Evolutionary conservation across 2,888 invertebrate genomes (phyloP), one percentile per base, ranked within the genome.

Genomic region (Strigamia crassipes): DNA sequence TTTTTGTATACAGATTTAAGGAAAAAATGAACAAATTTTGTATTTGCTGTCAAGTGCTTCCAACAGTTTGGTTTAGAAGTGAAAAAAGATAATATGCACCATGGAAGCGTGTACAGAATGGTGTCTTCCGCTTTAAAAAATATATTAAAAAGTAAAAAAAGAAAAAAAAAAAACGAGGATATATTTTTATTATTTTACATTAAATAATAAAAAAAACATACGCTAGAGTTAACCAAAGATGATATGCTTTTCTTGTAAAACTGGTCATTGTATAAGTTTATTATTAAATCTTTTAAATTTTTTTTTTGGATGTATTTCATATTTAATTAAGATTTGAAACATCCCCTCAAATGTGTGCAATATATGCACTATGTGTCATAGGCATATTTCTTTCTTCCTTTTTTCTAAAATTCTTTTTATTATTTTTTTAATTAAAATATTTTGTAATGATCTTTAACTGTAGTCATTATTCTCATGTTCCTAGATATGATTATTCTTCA

Each of bases 221-320:
- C 78, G 78, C 78, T 77, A 77, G 78, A 77, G 18, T 77, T 77
- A 77, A 38, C 78, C 78, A 77, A 77, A 77, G 78, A 77, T 15
- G 56, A 56, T 56, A 56, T 56, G 56, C 56, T 56, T 56, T 56
- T 56, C 56, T 56, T 56, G 56, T 56, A 56, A 56, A 56, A 56
- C 56, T 56, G 56, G 56, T 56, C 56, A 56, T 27, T 56, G 56
- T 56, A 56, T 56, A 56, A 56, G 56, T 56, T 56, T 56, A 56
- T 56, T 56, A 56, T 38, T 18, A 56, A 56, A 56, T 56, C 56
- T 56, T 56, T 8, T n/a, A 38, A 38, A 38, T 12, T 51, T 51
- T n/a, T n/a, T 51, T 56, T 56, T 56, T 56, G 56, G 56, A 56
- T 56, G 56, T 56, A 56, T 56, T 56, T 56, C 77, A 34, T 31